These are phyloP conservation scores for Drosophila anomalata DNA, from an alignment of 2,888 invertebrate species.

Conservation along the genomic window DNA sequence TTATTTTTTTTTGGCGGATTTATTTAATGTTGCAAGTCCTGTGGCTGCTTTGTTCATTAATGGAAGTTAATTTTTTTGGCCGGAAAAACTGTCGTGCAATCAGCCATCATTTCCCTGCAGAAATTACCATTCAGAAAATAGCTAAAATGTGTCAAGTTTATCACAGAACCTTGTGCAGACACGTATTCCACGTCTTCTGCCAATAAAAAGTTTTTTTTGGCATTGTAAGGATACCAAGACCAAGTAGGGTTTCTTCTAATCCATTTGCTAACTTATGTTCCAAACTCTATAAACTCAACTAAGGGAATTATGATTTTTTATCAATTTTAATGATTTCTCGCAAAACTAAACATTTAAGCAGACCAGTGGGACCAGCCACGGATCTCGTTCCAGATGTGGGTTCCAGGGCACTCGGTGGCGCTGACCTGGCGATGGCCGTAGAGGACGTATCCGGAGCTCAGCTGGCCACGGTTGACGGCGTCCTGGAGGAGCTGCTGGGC, in stretches of 20 bases:
- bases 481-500: slow-evolving; percentile 67
- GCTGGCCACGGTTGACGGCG: slow-evolving; percentile 60
- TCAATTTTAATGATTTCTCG: slow-evolving; percentile 2
- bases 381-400: slow-evolving; percentile 74
- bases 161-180: not conserved
- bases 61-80: slow-evolving; percentile 4
- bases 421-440: slow-evolving; percentile 78
- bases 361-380: slow-evolving; percentile 73
- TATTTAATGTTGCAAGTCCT: not conserved
- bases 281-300: too few relatives aligned
- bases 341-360: not conserved
- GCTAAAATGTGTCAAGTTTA: slow-evolving; percentile 8
- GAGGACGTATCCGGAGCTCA: slow-evolving; percentile 54
- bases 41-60: not conserved
- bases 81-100: not conserved
- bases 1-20: not conserved
- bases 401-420: slow-evolving; percentile 78
- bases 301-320: not conserved
- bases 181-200: not conserved
- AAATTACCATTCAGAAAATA: slow-evolving; percentile 6
- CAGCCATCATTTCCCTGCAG: not conserved
- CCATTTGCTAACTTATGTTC: too few relatives aligned
- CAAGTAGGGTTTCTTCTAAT: too few relatives aligned
- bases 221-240: too few relatives aligned
- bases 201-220: too few relatives aligned